A percentile compares a stretch with the other conserved stretches of the same genome.
Evolutionary conservation across 2,113 vertebrate species (phyloP).

Genomic region (Morone chrysops): DNA sequence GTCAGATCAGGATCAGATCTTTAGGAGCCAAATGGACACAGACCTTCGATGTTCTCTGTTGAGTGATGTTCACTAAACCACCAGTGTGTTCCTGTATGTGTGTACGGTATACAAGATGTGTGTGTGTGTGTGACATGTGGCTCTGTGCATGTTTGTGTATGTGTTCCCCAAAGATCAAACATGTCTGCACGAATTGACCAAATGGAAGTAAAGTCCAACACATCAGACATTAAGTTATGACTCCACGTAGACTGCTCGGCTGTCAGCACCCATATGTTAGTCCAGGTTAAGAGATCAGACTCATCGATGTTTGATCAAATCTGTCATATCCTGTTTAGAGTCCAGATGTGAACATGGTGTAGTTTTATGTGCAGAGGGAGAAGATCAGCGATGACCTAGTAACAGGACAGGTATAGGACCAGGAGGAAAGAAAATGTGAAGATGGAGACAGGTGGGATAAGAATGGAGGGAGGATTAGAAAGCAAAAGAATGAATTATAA

Average conservation of each 20-base stretch:
- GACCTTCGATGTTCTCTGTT: conserved; percentile 7
- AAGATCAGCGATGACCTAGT: neutral
- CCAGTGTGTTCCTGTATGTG: neutral
- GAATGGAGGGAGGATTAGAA: neutral
- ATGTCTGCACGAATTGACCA: conserved; percentile 16
- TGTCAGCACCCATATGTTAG: conserved; percentile 42
- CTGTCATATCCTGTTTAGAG: conserved; percentile 46
- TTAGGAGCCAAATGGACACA: conserved; percentile 17
- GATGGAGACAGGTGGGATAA: neutral
- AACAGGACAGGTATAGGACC: neutral
- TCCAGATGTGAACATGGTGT: conserved; percentile 21
- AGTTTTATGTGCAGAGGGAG: conserved; percentile 12
- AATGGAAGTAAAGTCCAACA: conserved; percentile 20
- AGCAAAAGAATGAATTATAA: neutral
- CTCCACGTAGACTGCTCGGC: conserved; percentile 32
- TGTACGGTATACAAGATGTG: neutral
- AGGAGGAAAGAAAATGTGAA: neutral
- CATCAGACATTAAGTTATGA: conserved; percentile 40
- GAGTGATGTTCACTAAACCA: conserved; percentile 7
- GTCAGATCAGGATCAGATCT: conserved; percentile 45
- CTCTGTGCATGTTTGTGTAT: conserved; percentile 9
- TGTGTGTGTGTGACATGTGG: conserved; percentile 11
- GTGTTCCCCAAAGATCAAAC: conserved; percentile 5
- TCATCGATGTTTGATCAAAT: conserved; percentile 45
- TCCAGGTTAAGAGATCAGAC: conserved; percentile 45